Base-by-base conservation (phyloP, 1,140 invertebrate genomes). In the Cecropterus lyciades region DNA sequence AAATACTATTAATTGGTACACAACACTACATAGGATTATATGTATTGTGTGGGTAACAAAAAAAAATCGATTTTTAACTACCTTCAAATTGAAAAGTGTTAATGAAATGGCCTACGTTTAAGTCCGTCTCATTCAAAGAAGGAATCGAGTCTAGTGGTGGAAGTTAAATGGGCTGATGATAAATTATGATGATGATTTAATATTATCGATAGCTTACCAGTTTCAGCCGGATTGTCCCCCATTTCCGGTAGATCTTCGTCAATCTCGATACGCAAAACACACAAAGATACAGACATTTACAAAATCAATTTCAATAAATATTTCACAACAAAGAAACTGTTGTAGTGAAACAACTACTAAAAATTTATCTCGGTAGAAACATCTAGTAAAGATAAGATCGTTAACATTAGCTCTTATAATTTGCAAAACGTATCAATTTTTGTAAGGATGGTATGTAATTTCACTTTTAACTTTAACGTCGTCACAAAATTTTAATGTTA, bases 211-310 rank as follows among this genome's bases (percentile, higher is more conserved):
- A 17, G 68, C 69, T 71, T 73, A 87, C 85, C 86, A 45, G 72
- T 70, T 73, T 85, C 82, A 24, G 74, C 56, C 53, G 75, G 62
- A 84, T 78, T 84, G 64, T 85, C 84, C 45, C 79, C 82, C 87
- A 90, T 89, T 76, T 89, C 90, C 17, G 82, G 80, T 62, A 89
- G 73, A 64, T 92, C 89, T 84, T 91, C 91, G 78, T 93, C 89
- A 62, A 93, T 82, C 91, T 92, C 89, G 45, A 93, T 82, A 74
- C 92, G 79, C 70, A 93, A 81, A 64, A 92, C 87, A 64, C 92
- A 93, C 87, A 93, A 87, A 74, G 91, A 92, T 20, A 93, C 89
- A 80, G 92, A 90, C 92, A 93, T 93, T 91, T 90, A 92, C 59
- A 72, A 72, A 69, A 24, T 51, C 52, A 27, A 49, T n/a, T 8